A percentile compares a stretch with the other conserved stretches of the same genome.
Evolutionary conservation across 2,797 vertebrate species (phyloP).

Genomic region (Chanos chanos): DNA sequence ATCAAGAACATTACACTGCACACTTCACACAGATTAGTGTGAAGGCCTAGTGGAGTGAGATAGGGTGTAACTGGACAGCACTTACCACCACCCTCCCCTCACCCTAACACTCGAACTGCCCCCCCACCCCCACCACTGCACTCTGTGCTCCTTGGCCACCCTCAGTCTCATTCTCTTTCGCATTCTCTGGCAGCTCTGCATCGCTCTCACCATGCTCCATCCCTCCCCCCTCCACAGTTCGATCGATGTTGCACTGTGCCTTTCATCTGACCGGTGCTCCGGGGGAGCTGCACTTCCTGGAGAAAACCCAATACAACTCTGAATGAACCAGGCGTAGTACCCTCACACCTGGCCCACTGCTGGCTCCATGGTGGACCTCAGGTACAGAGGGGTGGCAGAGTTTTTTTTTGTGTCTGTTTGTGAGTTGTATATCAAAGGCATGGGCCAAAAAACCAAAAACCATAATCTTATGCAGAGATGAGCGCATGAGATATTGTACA

Average conservation of each 20-base stretch:
- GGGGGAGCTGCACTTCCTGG: constrained; percentile 74
- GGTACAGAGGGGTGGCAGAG: constrained; percentile 22
- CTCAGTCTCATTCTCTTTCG: constrained; percentile 62
- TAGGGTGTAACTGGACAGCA: constrained; percentile 64
- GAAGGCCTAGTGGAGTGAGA: constrained; percentile 54
- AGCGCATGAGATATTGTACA: no score
- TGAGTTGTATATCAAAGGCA: neutral
- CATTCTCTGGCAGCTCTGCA: constrained; percentile 69
- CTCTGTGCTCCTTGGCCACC: constrained; percentile 30
- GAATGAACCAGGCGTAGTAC: constrained; percentile 11
- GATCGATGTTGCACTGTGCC: constrained; percentile 76
- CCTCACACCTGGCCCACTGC: constrained; percentile 22
- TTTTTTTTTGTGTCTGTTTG: constrained; percentile 18
- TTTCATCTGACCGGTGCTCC: constrained; percentile 79
- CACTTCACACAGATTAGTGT: constrained; percentile 34
- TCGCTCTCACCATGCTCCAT: constrained; percentile 61
- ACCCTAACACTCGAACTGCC: constrained; percentile 33
- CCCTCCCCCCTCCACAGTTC: constrained; percentile 44
- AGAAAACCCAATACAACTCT: constrained; percentile 72
- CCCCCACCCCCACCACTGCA: constrained; percentile 35
- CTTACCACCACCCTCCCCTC: constrained; percentile 38
- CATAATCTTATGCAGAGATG: no score
- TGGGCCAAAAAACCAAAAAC: no score
- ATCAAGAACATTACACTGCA: constrained; percentile 65
- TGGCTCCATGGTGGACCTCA: constrained; percentile 20